These are phyloP conservation scores for Anastrepha obliqua DNA, from an alignment of 1,140 invertebrate genomes.

Conservation along the genomic window DNA sequence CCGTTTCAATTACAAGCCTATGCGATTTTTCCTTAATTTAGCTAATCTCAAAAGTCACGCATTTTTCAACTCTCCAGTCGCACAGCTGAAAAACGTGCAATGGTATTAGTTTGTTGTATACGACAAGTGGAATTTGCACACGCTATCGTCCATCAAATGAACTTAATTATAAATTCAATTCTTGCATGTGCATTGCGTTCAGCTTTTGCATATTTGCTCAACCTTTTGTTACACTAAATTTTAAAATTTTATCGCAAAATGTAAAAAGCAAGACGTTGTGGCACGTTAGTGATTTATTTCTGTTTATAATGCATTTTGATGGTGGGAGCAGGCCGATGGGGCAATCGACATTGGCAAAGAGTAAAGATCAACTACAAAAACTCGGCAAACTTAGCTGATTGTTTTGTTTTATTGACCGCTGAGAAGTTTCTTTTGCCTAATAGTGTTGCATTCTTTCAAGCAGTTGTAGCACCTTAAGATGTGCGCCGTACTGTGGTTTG, in stretches of 20 bases:
- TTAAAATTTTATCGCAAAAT: conserved; percentile 31
- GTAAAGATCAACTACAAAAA: background rate
- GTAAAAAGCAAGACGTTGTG: conserved; percentile 36
- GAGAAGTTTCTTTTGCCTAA: no score
- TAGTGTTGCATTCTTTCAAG: no score
- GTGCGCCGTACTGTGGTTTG: no score
- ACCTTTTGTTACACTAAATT: conserved; percentile 25
- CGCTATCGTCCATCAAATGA: conserved; percentile 36
- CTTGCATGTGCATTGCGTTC: conserved; percentile 15
- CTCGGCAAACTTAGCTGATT: background rate
- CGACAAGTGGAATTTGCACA: background rate
- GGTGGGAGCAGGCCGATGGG: background rate
- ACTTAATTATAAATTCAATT: conserved; percentile 52
- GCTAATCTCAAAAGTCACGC: conserved; percentile 27
- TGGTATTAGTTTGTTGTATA: no score
- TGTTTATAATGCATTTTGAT: conserved; percentile 36
- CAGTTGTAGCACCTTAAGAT: no score
- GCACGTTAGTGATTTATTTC: conserved; percentile 41
- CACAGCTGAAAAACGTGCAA: background rate
- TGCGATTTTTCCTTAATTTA: conserved; percentile 32
- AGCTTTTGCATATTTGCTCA: background rate
- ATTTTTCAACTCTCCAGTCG: conserved; percentile 2
- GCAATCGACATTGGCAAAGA: background rate
- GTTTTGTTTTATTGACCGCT: background rate
- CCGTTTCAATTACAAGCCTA: conserved; percentile 23